phyloP scores from a whole-genome alignment of 2,888 invertebrate species.

The Rotaria sp. region DNA sequence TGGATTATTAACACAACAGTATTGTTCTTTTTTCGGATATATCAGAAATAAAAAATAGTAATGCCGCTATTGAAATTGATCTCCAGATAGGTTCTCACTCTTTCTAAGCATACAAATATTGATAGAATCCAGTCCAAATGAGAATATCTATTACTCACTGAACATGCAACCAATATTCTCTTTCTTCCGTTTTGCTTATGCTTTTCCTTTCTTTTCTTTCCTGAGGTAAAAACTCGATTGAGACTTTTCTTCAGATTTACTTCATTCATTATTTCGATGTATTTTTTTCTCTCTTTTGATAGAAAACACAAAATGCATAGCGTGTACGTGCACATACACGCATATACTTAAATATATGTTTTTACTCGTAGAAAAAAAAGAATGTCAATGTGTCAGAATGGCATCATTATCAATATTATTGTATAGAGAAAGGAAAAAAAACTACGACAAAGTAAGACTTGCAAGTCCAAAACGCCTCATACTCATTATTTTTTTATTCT shows the following conservation, averaged over 20 bases:
- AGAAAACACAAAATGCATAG: background rate
- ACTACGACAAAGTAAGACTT: background rate
- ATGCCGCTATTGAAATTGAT: background rate
- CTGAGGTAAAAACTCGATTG: background rate
- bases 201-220: background rate
- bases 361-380: background rate
- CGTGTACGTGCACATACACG: background rate
- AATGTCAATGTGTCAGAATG: constrained; percentile 2
- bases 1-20: background rate
- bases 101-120: background rate
- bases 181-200: background rate
- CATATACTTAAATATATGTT: background rate
- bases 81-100: background rate
- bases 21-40: background rate
- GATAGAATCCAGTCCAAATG: background rate
- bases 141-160: background rate
- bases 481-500: background rate
- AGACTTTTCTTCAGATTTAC: background rate
- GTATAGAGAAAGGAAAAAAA: background rate
- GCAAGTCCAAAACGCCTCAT: background rate
- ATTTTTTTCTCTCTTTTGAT: background rate
- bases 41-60: background rate
- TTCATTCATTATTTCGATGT: background rate
- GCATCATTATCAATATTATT: constrained; percentile 22
- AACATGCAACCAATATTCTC: background rate